Conservation (phyloP, 2,113 vertebrate species). For the Odobenus rosmarus region DNA sequence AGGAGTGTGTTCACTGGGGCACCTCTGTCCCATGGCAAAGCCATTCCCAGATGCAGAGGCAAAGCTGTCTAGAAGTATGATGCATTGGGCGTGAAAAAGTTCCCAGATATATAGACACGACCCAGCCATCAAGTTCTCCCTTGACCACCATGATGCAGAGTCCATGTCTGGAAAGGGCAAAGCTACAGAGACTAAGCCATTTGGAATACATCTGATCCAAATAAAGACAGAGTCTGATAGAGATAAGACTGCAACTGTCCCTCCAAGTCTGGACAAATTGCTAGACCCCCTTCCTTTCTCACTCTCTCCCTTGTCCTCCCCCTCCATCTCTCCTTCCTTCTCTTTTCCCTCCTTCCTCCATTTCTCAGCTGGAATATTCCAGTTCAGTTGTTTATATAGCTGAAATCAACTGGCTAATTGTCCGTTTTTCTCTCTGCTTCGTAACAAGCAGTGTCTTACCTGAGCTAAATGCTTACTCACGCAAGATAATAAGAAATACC, state of each 20-base stretch:
- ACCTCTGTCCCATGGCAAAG: fast-evolving
- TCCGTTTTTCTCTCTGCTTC: neutral
- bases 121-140: too few species aligned
- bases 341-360: neutral
- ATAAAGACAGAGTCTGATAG: too few species aligned
- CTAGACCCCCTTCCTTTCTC: too few species aligned
- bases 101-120: neutral
- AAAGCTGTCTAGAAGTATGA: neutral
- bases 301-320: fast-evolving
- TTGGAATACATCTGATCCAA: fast-evolving
- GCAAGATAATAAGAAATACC: constrained; percentile 60
- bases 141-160: fast-evolving
- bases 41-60: neutral
- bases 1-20: fast-evolving
- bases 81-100: fast-evolving
- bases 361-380: neutral
- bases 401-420: constrained; percentile 50
- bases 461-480: constrained; percentile 56
- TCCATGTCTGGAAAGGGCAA: too few species aligned
- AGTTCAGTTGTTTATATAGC: neutral
- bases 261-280: neutral
- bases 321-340: fast-evolving
- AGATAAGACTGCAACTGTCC: fast-evolving
- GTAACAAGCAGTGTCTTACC: neutral
- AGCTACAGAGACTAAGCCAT: fast-evolving